A percentile compares a stretch with the other conserved stretches of the same genome.
Conservation (phyloP, 2,888 invertebrate genomes). For the Boloria euphrosyne region DNA sequence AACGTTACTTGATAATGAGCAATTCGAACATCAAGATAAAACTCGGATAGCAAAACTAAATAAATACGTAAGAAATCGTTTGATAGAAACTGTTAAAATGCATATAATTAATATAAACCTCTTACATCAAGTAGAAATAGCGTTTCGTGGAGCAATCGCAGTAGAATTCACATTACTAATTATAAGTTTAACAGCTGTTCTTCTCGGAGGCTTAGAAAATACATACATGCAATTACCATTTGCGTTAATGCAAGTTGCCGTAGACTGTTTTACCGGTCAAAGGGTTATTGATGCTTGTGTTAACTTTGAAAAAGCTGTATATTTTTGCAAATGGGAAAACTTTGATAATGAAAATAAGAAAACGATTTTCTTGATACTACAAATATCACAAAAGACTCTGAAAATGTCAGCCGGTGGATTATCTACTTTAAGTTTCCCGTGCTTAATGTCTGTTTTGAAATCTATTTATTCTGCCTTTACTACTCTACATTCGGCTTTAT, state of each 20-base stretch:
- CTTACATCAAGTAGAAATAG: slow-evolving; percentile 46
- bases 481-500: slow-evolving; percentile 37
- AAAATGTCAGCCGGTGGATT: slow-evolving; percentile 62
- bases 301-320: slow-evolving; percentile 54
- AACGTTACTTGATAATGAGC: not conserved
- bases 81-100: slow-evolving; percentile 47
- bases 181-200: slow-evolving; percentile 53
- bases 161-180: slow-evolving; percentile 53
- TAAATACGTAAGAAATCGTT: slow-evolving; percentile 40
- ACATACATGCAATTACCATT: slow-evolving; percentile 57
- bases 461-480: slow-evolving; percentile 63
- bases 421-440: slow-evolving; percentile 51
- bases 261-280: slow-evolving; percentile 63
- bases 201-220: slow-evolving; percentile 60
- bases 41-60: not conserved
- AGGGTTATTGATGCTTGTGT: slow-evolving; percentile 55
- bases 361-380: slow-evolving; percentile 48
- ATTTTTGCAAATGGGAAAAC: slow-evolving; percentile 62
- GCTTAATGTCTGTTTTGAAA: slow-evolving; percentile 55
- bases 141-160: slow-evolving; percentile 52
- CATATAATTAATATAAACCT: slow-evolving; percentile 51
- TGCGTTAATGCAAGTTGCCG: slow-evolving; percentile 52
- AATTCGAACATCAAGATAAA: not conserved
- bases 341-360: slow-evolving; percentile 57
- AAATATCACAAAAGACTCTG: slow-evolving; percentile 57